These are phyloP conservation scores for Pseudochromis fuscus DNA, from an alignment of 2,797 vertebrate species.

Conservation along the genomic window DNA sequence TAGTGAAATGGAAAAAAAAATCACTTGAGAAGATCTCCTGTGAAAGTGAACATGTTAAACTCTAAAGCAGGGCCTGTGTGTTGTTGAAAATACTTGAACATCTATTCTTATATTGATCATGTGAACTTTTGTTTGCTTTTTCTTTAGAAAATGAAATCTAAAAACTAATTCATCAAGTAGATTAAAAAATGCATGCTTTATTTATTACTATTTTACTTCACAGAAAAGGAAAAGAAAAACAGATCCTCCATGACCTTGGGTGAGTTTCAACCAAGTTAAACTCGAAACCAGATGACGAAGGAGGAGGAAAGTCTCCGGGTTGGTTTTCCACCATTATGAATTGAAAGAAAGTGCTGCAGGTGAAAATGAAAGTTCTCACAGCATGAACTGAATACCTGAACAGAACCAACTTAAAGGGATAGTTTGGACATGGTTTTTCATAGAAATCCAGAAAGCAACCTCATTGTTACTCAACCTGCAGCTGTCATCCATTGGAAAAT, in stretches of 20 bases:
- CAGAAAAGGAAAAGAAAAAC: too few species aligned
- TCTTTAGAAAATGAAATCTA: too few species aligned
- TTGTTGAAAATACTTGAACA: too few species aligned
- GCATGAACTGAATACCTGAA: not conserved
- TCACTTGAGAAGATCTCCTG: constrained; percentile 8
- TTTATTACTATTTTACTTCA: too few species aligned
- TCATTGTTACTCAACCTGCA: too few species aligned
- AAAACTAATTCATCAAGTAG: too few species aligned
- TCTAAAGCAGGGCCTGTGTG: too few species aligned
- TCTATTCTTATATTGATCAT: too few species aligned
- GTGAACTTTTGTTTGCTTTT: too few species aligned
- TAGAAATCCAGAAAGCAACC: too few species aligned
- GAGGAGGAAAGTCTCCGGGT: not conserved
- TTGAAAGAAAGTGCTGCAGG: not conserved
- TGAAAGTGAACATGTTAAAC: not conserved
- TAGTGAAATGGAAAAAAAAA: not conserved
- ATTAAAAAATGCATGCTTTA: too few species aligned
- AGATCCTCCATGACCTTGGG: constrained; percentile 16
- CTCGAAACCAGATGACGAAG: not conserved
- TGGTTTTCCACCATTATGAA: not conserved
- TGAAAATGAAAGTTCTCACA: not conserved
- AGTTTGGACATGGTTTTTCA: not conserved
- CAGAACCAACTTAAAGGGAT: not conserved
- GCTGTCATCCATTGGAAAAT: too few species aligned
- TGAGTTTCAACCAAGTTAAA: not conserved